Evolutionary conservation across 2,113 vertebrate genomes (phyloP), one percentile per base, ranked within the genome.

Genomic region (Trichomycterus rosablanca): DNA sequence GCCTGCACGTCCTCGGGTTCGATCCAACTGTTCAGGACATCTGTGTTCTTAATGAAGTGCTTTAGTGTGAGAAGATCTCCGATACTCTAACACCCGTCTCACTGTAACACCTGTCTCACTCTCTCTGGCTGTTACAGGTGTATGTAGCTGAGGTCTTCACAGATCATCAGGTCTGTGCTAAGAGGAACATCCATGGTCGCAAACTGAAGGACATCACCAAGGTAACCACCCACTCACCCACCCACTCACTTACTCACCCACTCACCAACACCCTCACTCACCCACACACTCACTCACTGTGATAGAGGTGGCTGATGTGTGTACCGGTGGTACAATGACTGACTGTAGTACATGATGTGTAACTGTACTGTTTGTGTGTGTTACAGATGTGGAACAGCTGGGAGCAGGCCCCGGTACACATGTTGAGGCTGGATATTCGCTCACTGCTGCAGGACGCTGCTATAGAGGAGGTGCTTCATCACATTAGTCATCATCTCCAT

Each of bases 371-470:
- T 4, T 5, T 37, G 44, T 16, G 28, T 62, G 22, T 15, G 15
- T 4, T 4, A 73, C 80, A 98, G 95, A 93, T 98, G 88, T 90
- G 92, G 50, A 89, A 87, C 72, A 88, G 90, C 80, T 99, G 96
- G 96, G 96, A 99, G 77, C 67, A 87, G 42, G 92, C 94, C 14
- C 96, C 96, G 43, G 92, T 92, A 57, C 94, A 99, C 45, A 99
- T 99, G 96, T 92, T 96, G 75, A 91, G 95, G 9, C 78, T 99
- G 69, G 96, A 99, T 65, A 93, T 98, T 64, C 89, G 96, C 43
- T 97, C 96, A 18, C 76, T 99, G n/a, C 80, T 99, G 35, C 96
- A 99, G 65, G 96, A 99, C 81, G 96, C 96, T 72, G 96, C 96
- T 51, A 99, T 99, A 1, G 96, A 97, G 74, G 96, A 99, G 87